phyloP scores from a whole-genome alignment of 2,797 vertebrate genomes.

The Coregonus suidteri region DNA sequence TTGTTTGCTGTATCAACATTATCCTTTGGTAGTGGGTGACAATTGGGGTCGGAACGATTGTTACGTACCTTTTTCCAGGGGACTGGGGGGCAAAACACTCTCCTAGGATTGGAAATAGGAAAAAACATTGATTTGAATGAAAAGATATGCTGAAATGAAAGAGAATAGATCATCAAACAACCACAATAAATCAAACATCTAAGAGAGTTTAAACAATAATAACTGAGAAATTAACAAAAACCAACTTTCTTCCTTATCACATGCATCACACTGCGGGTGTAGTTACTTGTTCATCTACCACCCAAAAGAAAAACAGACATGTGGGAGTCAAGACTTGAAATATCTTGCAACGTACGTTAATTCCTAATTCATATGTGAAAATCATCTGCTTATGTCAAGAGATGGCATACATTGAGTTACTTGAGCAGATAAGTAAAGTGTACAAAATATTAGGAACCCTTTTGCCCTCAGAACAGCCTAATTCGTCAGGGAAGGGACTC shows the following conservation, averaged over 20 bases:
- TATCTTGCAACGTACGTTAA: not conserved
- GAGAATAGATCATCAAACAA: too few species aligned
- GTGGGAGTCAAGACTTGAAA: not conserved
- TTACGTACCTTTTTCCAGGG: slow-evolving; percentile 73
- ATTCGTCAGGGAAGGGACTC: too few species aligned
- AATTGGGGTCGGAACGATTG: not conserved
- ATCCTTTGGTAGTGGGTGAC: not conserved
- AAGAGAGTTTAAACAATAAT: not conserved
- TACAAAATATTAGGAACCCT: too few species aligned
- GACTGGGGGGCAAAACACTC: slow-evolving; percentile 74
- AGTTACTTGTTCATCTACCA: slow-evolving; percentile 41
- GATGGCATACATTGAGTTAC: not conserved
- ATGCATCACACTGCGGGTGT: slow-evolving; percentile 37
- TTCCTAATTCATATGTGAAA: too few species aligned
- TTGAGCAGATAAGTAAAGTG: not conserved
- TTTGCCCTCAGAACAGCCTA: too few species aligned
- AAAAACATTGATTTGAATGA: slow-evolving; percentile 5
- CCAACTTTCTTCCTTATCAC: slow-evolving; percentile 71
- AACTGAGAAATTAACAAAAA: not conserved
- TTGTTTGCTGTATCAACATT: slow-evolving; percentile 16
- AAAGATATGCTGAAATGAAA: too few species aligned
- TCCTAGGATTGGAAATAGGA: slow-evolving; percentile 51
- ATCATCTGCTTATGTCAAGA: too few species aligned
- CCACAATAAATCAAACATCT: too few species aligned
- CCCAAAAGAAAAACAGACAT: slow-evolving; percentile 28